Evolutionary conservation across 2,113 vertebrate genomes (phyloP), one percentile per base, ranked within the genome.

Genomic region (Paramormyrops kingsleyae): DNA sequence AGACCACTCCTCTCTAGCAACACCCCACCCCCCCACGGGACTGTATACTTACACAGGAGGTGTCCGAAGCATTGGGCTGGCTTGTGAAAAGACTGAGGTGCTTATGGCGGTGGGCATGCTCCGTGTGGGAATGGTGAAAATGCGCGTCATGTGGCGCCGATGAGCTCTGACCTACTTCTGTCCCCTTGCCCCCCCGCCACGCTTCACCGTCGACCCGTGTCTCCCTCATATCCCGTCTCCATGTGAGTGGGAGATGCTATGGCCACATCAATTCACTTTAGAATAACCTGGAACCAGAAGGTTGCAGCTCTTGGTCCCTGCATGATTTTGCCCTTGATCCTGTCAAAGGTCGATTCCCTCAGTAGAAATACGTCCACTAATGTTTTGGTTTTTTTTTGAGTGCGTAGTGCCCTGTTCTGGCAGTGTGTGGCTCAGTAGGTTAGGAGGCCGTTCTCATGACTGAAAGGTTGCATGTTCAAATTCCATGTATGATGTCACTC

Each of bases 121-220:
- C 70, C 1, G 13, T 13, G 31, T 77, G 27, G 10, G 31, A 15
- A 35, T 4, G 31, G 13, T 77, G 70, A 77, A 46, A 5, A 10
- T 3, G 93, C 93, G 93, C 93, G 92, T 95, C 92, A 92, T 90
- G 62, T 92, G 92, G 92, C 94, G 93, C 91, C 94, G 94, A 95
- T 93, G 94, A 95, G 92, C 94, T 93, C 93, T 95, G 95, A 95
- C 95, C 95, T 94, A 95, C 94, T 95, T 95, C 93, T 95, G 91
- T 93, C 93, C 93, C 50, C 15, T 5, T 5, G 10, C 49, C 94
- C 91, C 94, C 93, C 94, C 93, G 90, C 91, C 92, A 89, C 93
- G 94, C 94, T 92, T 92, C 89, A 83, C 91, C 83, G 93, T 95
- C 91, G 94, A 94, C 94, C 93, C 93, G 93, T 96, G 94, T 91